Percentiles rank a stretch among this genome's conserved stretches.
Evolutionary conservation across 2,888 invertebrate genomes (phyloP).

Genomic region (Macaria liturata): DNA sequence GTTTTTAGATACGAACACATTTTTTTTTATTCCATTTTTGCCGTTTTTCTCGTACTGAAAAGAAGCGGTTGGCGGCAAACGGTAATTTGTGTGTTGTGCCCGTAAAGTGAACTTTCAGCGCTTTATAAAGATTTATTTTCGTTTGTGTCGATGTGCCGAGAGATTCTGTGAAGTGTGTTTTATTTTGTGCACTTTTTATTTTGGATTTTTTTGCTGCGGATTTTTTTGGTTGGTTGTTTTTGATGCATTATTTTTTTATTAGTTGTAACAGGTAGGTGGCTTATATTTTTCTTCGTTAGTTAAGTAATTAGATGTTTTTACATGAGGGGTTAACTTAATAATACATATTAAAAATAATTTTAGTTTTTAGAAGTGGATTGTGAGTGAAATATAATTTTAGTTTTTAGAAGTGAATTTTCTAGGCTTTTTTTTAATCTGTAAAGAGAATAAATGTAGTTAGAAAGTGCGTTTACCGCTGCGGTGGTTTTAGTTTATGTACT

Average conservation of each 20-base stretch:
- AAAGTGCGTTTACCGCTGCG: too few species aligned
- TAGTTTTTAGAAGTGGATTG: too few species aligned
- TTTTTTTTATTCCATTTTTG: constrained; percentile 49
- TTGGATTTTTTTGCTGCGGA: constrained; percentile 80
- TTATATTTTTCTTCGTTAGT: constrained; percentile 7
- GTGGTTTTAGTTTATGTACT: too few species aligned
- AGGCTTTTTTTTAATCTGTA: too few species aligned
- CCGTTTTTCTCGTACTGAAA: constrained; percentile 45
- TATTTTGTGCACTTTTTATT: constrained; percentile 77
- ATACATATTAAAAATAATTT: too few species aligned
- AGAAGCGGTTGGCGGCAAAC: constrained; percentile 74
- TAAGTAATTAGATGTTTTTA: neutral
- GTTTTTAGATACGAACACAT: constrained; percentile 42
- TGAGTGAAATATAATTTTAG: too few species aligned
- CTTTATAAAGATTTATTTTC: constrained; percentile 65
- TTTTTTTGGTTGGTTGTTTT: constrained; percentile 76
- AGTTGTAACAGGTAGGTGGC: constrained; percentile 22
- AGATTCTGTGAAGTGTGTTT: constrained; percentile 75
- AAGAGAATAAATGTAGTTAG: too few species aligned
- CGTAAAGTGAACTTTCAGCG: constrained; percentile 68
- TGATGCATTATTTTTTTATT: constrained; percentile 48
- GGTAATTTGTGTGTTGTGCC: constrained; percentile 79
- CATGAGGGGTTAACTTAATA: too few species aligned
- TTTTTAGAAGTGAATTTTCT: too few species aligned
- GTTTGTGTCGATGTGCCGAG: constrained; percentile 70